These are phyloP conservation scores for Cheilosia impressa DNA, from an alignment of 2,888 invertebrate species.

Conservation along the genomic window DNA sequence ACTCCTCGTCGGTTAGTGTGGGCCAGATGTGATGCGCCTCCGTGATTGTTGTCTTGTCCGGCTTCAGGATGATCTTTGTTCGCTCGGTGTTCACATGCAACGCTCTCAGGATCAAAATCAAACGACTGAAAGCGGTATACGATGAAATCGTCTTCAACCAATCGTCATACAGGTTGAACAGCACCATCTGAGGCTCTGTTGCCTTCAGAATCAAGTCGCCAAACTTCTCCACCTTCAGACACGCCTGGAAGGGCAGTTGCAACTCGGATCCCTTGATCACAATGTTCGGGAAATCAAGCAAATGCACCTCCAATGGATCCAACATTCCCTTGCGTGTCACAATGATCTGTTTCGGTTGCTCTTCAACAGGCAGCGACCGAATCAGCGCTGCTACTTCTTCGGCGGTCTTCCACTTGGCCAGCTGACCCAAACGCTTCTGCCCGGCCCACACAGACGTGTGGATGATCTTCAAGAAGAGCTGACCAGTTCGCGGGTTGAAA, in stretches of 20 bases:
- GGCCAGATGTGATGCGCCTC: conserved; percentile 99
- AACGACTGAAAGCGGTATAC: conserved; percentile 98
- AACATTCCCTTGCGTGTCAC: conserved; percentile 99
- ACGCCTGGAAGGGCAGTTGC: conserved; percentile 99
- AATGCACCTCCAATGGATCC: conserved; percentile 99
- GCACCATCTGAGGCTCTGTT: conserved; percentile 99
- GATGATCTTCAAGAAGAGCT: conserved; percentile 99
- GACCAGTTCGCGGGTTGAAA: conserved; percentile 99
- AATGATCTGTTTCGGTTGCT: conserved; percentile 99
- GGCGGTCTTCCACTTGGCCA: conserved; percentile 99
- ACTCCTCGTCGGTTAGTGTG: conserved; percentile 97
- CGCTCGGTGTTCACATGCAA: conserved; percentile 99
- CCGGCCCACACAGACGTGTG: conserved; percentile 99
- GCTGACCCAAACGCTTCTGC: conserved; percentile 99
- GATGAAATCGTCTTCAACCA: conserved; percentile 99
- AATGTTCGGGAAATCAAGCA: conserved; percentile 99
- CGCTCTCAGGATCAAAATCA: conserved; percentile 97
- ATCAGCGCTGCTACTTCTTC: conserved; percentile 99
- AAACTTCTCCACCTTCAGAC: conserved; percentile 99
- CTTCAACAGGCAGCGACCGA: conserved; percentile 99
- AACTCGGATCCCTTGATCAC: conserved; percentile 99
- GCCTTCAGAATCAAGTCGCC: conserved; percentile 99
- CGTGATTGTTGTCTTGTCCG: conserved; percentile 99
- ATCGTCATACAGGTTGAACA: conserved; percentile 99
- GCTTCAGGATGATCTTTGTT: conserved; percentile 98